phyloP scores from a whole-genome alignment of 2,797 vertebrate species.

The Neosilurus mollespiculum region DNA sequence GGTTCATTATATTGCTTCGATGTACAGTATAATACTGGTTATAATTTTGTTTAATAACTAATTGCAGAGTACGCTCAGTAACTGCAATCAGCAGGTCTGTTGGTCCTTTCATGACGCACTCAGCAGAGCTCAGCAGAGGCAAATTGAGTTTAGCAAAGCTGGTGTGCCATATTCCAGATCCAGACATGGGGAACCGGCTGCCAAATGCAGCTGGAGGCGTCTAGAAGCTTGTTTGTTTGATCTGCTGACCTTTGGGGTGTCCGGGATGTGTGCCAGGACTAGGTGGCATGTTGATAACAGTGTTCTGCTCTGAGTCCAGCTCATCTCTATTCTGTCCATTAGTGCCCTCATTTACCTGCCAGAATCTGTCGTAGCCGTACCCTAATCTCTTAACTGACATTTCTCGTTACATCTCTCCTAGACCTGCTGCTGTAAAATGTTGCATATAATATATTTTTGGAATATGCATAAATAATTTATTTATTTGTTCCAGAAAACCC shows the following conservation, averaged over 20 bases:
- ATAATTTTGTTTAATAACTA: slow-evolving; percentile 2
- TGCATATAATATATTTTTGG: neutral
- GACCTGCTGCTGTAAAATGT: neutral
- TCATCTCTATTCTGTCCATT: neutral
- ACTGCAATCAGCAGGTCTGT: slow-evolving; percentile 9
- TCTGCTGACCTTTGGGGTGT: slow-evolving; percentile 45
- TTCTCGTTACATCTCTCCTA: neutral
- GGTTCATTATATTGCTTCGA: neutral
- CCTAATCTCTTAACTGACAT: neutral
- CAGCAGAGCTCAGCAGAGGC: neutral
- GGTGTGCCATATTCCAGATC: slow-evolving; percentile 34
- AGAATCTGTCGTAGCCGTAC: neutral
- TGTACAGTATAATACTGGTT: neutral
- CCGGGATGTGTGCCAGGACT: slow-evolving; percentile 20
- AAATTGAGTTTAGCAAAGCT: slow-evolving; percentile 7
- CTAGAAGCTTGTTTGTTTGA: slow-evolving; percentile 12
- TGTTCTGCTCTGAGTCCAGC: neutral
- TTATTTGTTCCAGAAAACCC: neutral
- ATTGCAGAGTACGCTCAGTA: neutral
- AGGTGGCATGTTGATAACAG: slow-evolving; percentile 37
- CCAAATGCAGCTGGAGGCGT: slow-evolving; percentile 36
- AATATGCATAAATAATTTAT: neutral
- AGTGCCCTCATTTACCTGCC: neutral
- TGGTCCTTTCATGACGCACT: slow-evolving; percentile 23
- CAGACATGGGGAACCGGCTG: slow-evolving; percentile 23